Evolutionary conservation across 2,888 invertebrate species (phyloP).

Genomic region (Lottia gigantea): DNA sequence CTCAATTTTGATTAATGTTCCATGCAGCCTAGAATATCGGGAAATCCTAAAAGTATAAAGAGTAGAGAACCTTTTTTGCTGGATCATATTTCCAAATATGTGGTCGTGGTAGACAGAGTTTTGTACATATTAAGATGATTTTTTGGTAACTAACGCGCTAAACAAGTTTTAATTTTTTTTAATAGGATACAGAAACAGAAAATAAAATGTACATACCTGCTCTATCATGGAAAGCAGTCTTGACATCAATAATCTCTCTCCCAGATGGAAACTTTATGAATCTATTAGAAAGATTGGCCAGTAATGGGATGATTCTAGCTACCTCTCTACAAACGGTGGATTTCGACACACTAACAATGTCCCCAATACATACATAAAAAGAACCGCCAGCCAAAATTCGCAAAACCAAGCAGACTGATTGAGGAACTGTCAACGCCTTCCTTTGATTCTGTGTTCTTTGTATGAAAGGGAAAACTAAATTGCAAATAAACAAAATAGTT

Average conservation of each 20-base stretch:
- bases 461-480: neutral
- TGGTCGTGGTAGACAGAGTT: too few species aligned
- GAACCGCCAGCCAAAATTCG: neutral
- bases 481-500: neutral
- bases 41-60: neutral
- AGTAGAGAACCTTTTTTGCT: too few species aligned
- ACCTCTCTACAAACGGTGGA: neutral
- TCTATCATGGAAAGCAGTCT: neutral
- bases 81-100: too few species aligned
- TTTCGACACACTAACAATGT: neutral
- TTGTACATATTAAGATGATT: too few species aligned
- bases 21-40: neutral
- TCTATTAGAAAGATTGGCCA: neutral
- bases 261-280: neutral
- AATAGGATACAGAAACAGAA: too few species aligned
- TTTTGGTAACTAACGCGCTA: too few species aligned
- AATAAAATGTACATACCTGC: neutral
- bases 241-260: neutral
- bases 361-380: neutral
- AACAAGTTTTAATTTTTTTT: too few species aligned
- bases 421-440: neutral
- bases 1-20: neutral
- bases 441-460: neutral
- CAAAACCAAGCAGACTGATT: neutral
- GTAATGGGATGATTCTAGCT: neutral